phyloP scores from a whole-genome alignment of 2,797 vertebrate species.

The Hypotaenidia okinawae region DNA sequence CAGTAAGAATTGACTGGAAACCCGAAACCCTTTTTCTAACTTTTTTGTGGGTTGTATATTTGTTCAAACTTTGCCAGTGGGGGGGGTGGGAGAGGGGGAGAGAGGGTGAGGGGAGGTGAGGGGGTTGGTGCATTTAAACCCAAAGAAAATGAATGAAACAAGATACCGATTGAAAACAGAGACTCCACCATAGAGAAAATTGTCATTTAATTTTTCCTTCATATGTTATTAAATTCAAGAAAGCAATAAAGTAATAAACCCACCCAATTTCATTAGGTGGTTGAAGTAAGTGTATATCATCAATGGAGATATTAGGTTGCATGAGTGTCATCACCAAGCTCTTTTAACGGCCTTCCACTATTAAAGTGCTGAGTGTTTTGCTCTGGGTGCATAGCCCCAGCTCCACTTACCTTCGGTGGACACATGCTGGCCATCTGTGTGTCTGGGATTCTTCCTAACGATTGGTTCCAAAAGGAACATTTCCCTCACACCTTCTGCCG shows the following conservation, averaged over 20 bases:
- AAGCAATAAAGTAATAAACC: conserved; percentile 43
- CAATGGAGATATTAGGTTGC: conserved; percentile 53
- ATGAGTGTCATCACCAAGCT: conserved; percentile 49
- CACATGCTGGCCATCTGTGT: conserved; percentile 71
- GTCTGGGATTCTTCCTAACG: conserved; percentile 58
- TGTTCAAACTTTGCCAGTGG: neutral
- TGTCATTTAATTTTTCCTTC: conserved; percentile 55
- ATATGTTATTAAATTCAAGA: conserved; percentile 39
- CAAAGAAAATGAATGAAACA: conserved; percentile 37
- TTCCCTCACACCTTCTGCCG: conserved; percentile 8
- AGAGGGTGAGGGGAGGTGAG: too few species aligned
- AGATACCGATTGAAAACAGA: conserved; percentile 65
- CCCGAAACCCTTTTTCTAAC: conserved; percentile 11
- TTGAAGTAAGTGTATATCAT: conserved; percentile 56
- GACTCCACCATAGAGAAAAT: conserved; percentile 2
- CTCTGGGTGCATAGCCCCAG: neutral
- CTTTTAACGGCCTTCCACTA: neutral
- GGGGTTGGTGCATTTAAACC: conserved; percentile 1
- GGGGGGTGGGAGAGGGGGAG: neutral
- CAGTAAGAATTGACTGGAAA: conserved; percentile 31
- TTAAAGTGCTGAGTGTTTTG: conserved; percentile 13
- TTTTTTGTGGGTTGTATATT: conserved; percentile 42
- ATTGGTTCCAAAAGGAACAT: conserved; percentile 28
- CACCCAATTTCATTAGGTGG: conserved; percentile 53
- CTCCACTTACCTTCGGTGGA: conserved; percentile 24